Percentiles rank a stretch among this genome's conserved stretches.
Conservation (phyloP, 2,797 vertebrate genomes). For the Lates japonicus region DNA sequence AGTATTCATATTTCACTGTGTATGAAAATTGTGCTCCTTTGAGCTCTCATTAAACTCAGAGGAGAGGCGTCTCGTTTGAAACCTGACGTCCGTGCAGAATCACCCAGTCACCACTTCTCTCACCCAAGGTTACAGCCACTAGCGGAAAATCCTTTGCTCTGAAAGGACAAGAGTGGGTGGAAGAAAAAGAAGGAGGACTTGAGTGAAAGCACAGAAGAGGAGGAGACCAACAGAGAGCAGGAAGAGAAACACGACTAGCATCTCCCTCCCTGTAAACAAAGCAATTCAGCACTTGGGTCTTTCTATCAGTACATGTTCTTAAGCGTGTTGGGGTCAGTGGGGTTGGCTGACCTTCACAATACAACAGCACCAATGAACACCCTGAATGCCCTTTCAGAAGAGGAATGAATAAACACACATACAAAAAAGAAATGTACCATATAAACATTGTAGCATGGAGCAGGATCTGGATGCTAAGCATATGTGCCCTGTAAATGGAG, state of each 20-base stretch:
- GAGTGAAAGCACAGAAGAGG: not conserved
- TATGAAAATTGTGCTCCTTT: constrained; percentile 17
- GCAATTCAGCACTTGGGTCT: constrained; percentile 38
- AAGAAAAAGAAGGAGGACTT: constrained; percentile 6
- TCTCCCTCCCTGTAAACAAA: constrained; percentile 47
- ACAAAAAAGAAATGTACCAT: constrained; percentile 13
- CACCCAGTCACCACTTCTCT: constrained; percentile 18
- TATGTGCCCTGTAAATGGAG: constrained; percentile 23
- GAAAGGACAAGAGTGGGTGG: constrained; percentile 63
- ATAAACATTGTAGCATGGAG: constrained; percentile 13
- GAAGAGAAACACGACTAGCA: constrained; percentile 29
- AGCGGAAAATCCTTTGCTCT: constrained; percentile 22
- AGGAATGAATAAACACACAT: constrained; percentile 16
- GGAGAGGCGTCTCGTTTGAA: not conserved
- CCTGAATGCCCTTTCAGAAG: constrained; percentile 23
- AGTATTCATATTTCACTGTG: constrained; percentile 27
- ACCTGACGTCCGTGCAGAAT: constrained; percentile 6
- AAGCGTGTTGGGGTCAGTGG: constrained; percentile 13
- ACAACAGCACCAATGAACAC: constrained; percentile 10
- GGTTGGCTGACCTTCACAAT: constrained; percentile 44
- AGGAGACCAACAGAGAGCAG: constrained; percentile 26
- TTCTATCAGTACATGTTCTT: constrained; percentile 22
- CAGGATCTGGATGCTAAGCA: constrained; percentile 4
- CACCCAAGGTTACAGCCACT: constrained; percentile 30
- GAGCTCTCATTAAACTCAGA: constrained; percentile 27